A percentile compares a stretch with the other conserved stretches of the same genome.
These are phyloP conservation scores for Sesia bembeciformis DNA, from an alignment of 2,888 invertebrate species.

Conservation along the genomic window DNA sequence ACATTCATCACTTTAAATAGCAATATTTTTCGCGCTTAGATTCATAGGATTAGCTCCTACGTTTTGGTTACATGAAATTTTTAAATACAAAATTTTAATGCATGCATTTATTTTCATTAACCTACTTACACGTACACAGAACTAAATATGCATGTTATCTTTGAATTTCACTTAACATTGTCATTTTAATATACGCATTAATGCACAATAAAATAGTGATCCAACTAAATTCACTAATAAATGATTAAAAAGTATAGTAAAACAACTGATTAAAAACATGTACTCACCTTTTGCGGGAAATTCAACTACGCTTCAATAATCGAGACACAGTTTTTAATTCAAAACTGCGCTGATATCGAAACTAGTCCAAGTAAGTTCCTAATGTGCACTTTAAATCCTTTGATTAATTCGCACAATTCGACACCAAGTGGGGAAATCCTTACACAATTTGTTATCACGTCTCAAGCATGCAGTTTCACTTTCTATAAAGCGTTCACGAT, in stretches of 20 bases:
- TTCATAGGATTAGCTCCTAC: background rate
- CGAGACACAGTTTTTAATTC: constrained; percentile 55
- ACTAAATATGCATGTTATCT: too few relatives aligned
- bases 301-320: constrained; percentile 47
- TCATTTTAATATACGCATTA: too few relatives aligned
- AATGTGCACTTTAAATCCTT: constrained; percentile 37
- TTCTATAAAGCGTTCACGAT: constrained; percentile 46
- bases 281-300: constrained; percentile 50
- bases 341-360: constrained; percentile 69
- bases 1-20: constrained; percentile 30
- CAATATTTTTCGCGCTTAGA: constrained; percentile 15
- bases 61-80: too few relatives aligned
- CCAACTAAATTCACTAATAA: too few relatives aligned
- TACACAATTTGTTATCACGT: constrained; percentile 52
- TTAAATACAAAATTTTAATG: too few relatives aligned
- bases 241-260: too few relatives aligned
- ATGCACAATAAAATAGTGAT: too few relatives aligned
- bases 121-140: too few relatives aligned
- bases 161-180: too few relatives aligned
- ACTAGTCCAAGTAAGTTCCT: constrained; percentile 41
- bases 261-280: too few relatives aligned
- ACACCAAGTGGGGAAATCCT: constrained; percentile 41
- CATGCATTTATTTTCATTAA: too few relatives aligned
- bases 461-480: constrained; percentile 53
- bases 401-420: constrained; percentile 43